A percentile compares a stretch with the other conserved stretches of the same genome.
phyloP scores from a whole-genome alignment of 2,113 vertebrate species.

The Meleagris gallopavo region DNA sequence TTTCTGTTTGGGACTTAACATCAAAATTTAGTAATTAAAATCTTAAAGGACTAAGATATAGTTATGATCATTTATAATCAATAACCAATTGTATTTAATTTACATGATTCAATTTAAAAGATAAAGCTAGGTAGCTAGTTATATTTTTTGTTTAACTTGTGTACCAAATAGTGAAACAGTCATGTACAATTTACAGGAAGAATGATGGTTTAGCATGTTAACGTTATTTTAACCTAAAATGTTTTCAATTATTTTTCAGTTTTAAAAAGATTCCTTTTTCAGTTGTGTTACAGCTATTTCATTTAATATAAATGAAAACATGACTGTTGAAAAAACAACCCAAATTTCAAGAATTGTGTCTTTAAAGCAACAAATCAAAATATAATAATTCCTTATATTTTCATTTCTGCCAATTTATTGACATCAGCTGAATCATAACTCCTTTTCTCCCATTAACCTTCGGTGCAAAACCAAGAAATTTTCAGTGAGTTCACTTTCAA shows the following conservation, averaged over 20 bases:
- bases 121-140: conserved; percentile 42
- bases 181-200: conserved; percentile 35
- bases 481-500: background rate
- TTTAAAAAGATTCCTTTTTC: conserved; percentile 2
- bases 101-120: conserved; percentile 27
- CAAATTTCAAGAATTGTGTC: background rate
- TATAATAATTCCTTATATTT: background rate
- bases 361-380: conserved; percentile 2
- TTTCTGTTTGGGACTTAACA: background rate
- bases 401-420: background rate
- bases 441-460: background rate
- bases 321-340: background rate
- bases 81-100: conserved; percentile 37
- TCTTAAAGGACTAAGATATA: background rate
- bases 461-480: background rate
- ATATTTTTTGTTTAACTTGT: conserved; percentile 49
- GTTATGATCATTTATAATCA: background rate
- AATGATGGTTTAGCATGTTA: conserved; percentile 45
- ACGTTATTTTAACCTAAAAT: conserved; percentile 23
- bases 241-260: conserved; percentile 14
- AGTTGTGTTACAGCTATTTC: background rate
- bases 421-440: background rate
- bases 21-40: conserved; percentile 3
- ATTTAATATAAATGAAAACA: conserved; percentile 10
- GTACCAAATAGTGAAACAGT: conserved; percentile 39